phyloP scores from a whole-genome alignment of 2,888 invertebrate genomes.

The Noctua fimbriata region DNA sequence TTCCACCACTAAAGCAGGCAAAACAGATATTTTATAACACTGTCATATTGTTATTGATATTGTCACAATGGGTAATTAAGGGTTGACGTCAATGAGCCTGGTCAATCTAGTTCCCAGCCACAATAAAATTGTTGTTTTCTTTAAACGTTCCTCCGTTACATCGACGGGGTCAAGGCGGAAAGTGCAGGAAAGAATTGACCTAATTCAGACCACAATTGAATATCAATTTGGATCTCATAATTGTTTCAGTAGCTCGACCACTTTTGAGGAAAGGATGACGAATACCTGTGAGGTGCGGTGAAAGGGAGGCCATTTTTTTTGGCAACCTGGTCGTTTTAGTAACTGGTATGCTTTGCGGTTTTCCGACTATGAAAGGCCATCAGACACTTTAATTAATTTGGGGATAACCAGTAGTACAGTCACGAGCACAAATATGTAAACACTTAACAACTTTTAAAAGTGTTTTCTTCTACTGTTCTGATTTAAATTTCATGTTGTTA shows the following conservation, averaged over 20 bases:
- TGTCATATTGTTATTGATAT: constrained; percentile 42
- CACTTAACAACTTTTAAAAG: no score
- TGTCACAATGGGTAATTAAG: constrained; percentile 77
- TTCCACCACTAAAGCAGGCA: background rate
- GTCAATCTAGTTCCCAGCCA: constrained; percentile 36
- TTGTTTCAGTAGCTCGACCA: background rate
- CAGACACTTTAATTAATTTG: background rate
- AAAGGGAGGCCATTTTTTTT: background rate
- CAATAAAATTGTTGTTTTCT: constrained; percentile 34
- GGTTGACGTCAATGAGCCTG: constrained; percentile 67
- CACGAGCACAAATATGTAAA: no score
- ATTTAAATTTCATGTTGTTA: no score
- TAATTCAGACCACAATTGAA: background rate
- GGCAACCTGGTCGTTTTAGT: background rate
- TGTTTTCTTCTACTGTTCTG: no score
- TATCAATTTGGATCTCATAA: background rate
- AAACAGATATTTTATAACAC: constrained; percentile 9
- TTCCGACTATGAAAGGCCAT: background rate
- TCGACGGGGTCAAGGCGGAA: constrained; percentile 2
- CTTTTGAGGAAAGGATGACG: constrained; percentile 11
- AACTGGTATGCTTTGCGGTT: background rate
- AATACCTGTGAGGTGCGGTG: background rate
- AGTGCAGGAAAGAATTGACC: constrained; percentile 3
- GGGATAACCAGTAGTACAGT: background rate
- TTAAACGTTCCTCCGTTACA: background rate